phyloP scores from a whole-genome alignment of 2,113 vertebrate species.

The Tychaedon coryphoeus region DNA sequence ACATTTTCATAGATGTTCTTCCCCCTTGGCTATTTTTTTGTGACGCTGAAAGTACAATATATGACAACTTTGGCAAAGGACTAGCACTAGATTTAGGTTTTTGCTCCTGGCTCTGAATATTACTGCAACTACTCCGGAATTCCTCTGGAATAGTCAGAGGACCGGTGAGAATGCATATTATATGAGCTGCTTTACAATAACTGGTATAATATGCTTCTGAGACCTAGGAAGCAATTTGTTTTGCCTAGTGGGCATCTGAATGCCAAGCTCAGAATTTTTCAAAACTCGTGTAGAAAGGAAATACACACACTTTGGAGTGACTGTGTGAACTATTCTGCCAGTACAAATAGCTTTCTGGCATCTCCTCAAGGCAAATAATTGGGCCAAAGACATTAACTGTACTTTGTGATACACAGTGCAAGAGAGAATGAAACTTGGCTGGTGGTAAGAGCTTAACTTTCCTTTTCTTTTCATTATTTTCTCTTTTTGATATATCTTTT shows the following conservation, averaged over 20 bases:
- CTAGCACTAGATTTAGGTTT: not conserved
- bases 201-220: not conserved
- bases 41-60: not conserved
- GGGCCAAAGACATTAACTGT: not conserved
- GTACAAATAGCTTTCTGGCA: not conserved
- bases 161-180: not conserved
- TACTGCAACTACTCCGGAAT: not conserved
- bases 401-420: not conserved
- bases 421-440: not conserved
- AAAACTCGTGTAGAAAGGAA: not conserved
- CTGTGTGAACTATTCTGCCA: not conserved
- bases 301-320: not conserved
- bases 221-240: not conserved
- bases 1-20: not conserved
- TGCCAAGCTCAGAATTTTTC: not conserved
- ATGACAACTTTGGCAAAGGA: not conserved
- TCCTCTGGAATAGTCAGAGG: not conserved
- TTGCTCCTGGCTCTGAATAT: not conserved
- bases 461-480: not conserved
- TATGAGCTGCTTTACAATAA: not conserved
- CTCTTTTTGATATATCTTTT: not conserved
- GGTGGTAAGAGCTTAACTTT: not conserved
- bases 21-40: not conserved
- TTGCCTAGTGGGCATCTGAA: not conserved
- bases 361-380: not conserved